Base-by-base conservation (phyloP, 2,888 invertebrate genomes). In the Theodoxus fluviatilis region DNA sequence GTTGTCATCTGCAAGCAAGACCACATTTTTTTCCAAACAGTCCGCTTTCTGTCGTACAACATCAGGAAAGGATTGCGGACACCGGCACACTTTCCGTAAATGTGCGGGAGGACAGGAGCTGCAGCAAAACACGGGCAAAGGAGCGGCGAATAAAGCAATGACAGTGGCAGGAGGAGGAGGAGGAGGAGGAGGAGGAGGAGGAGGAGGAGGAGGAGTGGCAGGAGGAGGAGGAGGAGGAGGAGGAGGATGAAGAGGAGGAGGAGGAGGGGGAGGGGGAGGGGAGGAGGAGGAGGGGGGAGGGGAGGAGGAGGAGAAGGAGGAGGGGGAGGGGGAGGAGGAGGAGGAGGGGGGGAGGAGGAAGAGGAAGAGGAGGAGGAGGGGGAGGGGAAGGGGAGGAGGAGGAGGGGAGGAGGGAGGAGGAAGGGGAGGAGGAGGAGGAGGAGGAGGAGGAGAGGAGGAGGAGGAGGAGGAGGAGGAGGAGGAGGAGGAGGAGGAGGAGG, bases 1-100 rank as follows among this genome's bases (percentile, higher is more conserved):
- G 71, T 80, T 83, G 66, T 83, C 82, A 69, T 82, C 85, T 83
- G 81, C 35, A 80, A 80, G 37, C 3, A 31, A 6, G n/a, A 35
- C 22, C 33, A 63, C 31, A 33, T 3, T n/a, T 22, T n/a, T 22
- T 63, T n/a, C n/a, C n/a, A n/a, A n/a, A n/a, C n/a, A n/a, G n/a
- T n/a, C n/a, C n/a, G n/a, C n/a, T n/a, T n/a, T n/a, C n/a, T n/a
- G n/a, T n/a, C n/a, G n/a, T n/a, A n/a, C n/a, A n/a, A n/a, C n/a
- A n/a, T n/a, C n/a, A n/a, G n/a, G n/a, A n/a, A n/a, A n/a, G n/a
- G n/a, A n/a, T n/a, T n/a, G n/a, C n/a, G n/a, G n/a, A n/a, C n/a
- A n/a, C n/a, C n/a, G n/a, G n/a, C n/a, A n/a, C n/a, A n/a, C n/a
- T n/a, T n/a, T n/a, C n/a, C n/a, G n/a, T n/a, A n/a, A n/a, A n/a